Percentiles rank a stretch among this genome's conserved stretches.
These are phyloP conservation scores for Nesoenas mayeri DNA, from an alignment of 2,113 vertebrate genomes.

Conservation along the genomic window DNA sequence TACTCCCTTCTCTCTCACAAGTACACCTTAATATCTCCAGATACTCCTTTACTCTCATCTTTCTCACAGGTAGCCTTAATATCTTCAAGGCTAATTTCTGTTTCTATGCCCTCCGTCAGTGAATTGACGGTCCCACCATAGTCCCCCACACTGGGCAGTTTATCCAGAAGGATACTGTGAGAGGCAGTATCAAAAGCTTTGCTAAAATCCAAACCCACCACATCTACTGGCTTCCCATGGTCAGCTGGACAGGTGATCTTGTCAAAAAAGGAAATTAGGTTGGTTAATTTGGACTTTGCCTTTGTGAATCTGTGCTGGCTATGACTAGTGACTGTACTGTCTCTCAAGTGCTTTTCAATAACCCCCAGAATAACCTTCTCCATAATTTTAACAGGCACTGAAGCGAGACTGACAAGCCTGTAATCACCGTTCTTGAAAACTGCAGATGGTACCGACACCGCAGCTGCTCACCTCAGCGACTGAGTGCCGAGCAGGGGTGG, in stretches of 20 bases:
- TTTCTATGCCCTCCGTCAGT: too few species aligned
- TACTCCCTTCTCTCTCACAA: too few species aligned
- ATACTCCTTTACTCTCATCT: too few species aligned
- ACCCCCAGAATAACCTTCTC: background rate
- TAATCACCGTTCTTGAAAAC: background rate
- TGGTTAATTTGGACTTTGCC: background rate
- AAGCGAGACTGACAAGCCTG: background rate
- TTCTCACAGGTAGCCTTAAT: too few species aligned
- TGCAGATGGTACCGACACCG: fast-evolving
- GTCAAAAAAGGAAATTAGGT: background rate
- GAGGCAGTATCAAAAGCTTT: background rate
- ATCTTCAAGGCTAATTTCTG: too few species aligned
- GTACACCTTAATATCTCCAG: too few species aligned
- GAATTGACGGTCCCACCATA: too few species aligned
- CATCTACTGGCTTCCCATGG: background rate
- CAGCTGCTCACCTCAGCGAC: background rate
- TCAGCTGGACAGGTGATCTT: background rate
- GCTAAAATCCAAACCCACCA: background rate
- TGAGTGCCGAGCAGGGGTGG: background rate
- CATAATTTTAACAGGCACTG: background rate
- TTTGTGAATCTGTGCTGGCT: background rate
- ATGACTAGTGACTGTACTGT: background rate
- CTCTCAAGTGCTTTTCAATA: background rate
- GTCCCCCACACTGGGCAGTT: too few species aligned
- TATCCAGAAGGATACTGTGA: background rate